Evolutionary conservation across 2,113 vertebrate genomes (phyloP), one percentile per base, ranked within the genome.

Genomic region (Arenaria interpres): DNA sequence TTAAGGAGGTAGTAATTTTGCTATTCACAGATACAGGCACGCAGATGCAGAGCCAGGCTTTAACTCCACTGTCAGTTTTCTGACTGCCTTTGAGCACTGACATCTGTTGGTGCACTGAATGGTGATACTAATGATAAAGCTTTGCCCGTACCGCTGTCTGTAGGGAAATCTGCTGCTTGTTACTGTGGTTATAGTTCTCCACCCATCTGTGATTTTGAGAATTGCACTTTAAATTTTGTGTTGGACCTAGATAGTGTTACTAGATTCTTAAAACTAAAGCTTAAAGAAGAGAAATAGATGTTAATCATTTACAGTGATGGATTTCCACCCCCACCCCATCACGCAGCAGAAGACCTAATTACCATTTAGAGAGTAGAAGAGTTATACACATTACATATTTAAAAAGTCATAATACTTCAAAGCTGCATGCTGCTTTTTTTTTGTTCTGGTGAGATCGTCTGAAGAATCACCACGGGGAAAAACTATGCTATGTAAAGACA

Each of bases 151-250:
- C 28, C 85, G 35, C 64, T 93, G 41, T 50, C 75, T 86, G 78
- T 59, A 81, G 85, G 56, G 63, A 97, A 72, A 83, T 86, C 25
- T 59, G 57, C 78, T 67, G 63, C 94, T 93, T 89, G 84, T 89
- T 98, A 97, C 94, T 83, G 86, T 97, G 98, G 98, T 97, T 94
- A 57, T 90, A 98, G 98, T 93, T 98, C 98, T 98, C 98, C 98
- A 98, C 98, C 98, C 98, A 97, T 97, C 98, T 98, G 98, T 96
- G 96, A 94, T 94, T 95, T 84, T 84, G 92, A 97, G 98, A 98
- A 98, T 88, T 98, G 91, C 98, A 98, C 87, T 96, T 84, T 4
- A 75, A 23, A 28, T 92, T 96, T 67, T 28, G 21, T 63, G 8
- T 60, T 51, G 45, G 59, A 86, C 41, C n/a, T 87, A 22, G 24